Base-by-base conservation (phyloP, 2,888 invertebrate species). In the Rhamphomyia laevipes region DNA sequence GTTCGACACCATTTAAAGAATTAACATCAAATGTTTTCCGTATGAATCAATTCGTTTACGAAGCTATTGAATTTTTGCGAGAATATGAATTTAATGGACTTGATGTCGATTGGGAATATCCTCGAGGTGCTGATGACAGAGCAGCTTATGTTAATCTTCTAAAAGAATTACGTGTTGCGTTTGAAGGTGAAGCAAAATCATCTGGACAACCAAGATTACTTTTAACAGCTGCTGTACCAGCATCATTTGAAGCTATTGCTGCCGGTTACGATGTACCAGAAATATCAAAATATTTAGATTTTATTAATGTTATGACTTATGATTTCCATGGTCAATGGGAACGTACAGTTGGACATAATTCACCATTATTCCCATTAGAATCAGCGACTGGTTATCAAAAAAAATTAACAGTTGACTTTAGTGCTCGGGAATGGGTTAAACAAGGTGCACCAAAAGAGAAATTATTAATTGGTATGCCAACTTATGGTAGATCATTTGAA, bases 271-370 rank as follows among this genome's bases (percentile, higher is more conserved):
- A 93, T 60, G 92, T 93, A 0, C 88, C 89, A 0, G 93, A 93
- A 71, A 89, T 94, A 56, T 85, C 91, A 5, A 93, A 93, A 72
- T 93, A 90, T 64, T 74, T 93, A 62, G 93, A 94, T 71, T 91
- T 87, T 64, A 90, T 93, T 65, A 93, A 92, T 66, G 86, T 93
- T 11, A 92, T 93, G 92, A 91, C 92, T 0, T 94, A 93, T 63
- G 93, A 93, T 67, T 93, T 93, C 77, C 92, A 92, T 63, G 93
- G 93, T 0, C 90, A 91, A 65, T 93, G 92, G 92, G 92, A 93
- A 66, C 77, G 90, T 51, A 86, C 88, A 55, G 91, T 93, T 3
- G 92, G 92, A 6, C 93, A 93, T 68, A 93, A 93, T 73, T 88
- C 90, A 47, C 93, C 93, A 0, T 77, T 93, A 1, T 90, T 83